A percentile compares a stretch with the other conserved stretches of the same genome.
Conservation (phyloP, 2,888 invertebrate species). For the Hypomecis punctinalis region DNA sequence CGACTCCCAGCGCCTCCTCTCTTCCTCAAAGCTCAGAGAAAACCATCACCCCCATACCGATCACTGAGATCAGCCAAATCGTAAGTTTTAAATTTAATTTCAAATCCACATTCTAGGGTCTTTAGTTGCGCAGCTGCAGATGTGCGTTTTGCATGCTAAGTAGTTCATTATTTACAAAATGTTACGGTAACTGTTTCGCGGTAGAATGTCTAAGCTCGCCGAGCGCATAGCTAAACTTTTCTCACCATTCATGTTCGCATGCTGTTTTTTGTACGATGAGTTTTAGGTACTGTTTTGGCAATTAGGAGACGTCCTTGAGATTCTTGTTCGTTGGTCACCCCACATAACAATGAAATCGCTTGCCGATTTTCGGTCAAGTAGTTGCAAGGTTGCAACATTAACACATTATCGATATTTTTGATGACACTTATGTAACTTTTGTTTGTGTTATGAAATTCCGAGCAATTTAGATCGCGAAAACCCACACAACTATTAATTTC, state of each 20-base stretch:
- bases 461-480: slow-evolving; percentile 28
- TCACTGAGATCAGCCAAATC: slow-evolving; percentile 88
- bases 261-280: slow-evolving; percentile 27
- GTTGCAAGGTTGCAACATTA: slow-evolving; percentile 38
- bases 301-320: slow-evolving; percentile 31
- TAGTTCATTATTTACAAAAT: slow-evolving; percentile 58
- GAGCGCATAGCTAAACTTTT: slow-evolving; percentile 48
- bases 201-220: slow-evolving; percentile 49
- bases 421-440: slow-evolving; percentile 49
- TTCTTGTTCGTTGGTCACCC: slow-evolving; percentile 34
- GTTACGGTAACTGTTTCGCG: slow-evolving; percentile 53
- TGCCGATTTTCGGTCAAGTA: slow-evolving; percentile 22
- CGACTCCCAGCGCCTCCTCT: slow-evolving; percentile 86
- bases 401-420: slow-evolving; percentile 42
- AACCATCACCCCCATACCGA: slow-evolving; percentile 85
- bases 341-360: slow-evolving; percentile 32
- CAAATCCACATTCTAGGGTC: slow-evolving; percentile 34
- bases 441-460: slow-evolving; percentile 48
- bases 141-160: slow-evolving; percentile 59
- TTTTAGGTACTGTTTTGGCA: slow-evolving; percentile 19
- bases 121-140: slow-evolving; percentile 49
- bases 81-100: slow-evolving; percentile 78
- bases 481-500: slow-evolving; percentile 16
- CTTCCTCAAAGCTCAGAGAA: slow-evolving; percentile 85
- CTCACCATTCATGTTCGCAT: slow-evolving; percentile 40